A percentile compares a stretch with the other conserved stretches of the same genome.
Conservation (phyloP, 2,797 vertebrate species). For the Arctocebus calabarensis region DNA sequence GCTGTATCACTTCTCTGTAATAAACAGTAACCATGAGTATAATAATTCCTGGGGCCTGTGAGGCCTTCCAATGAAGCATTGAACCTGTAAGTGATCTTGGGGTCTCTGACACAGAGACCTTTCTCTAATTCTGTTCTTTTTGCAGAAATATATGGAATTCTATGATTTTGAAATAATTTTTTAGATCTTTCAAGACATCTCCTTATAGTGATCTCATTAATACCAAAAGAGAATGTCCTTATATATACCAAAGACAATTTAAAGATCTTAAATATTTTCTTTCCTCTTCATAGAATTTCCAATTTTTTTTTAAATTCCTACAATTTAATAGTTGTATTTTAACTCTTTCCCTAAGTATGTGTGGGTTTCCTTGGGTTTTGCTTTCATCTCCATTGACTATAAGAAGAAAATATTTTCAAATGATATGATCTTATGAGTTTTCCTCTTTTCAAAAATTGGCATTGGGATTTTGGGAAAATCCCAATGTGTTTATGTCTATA, state of each 20-base stretch:
- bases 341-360: not conserved
- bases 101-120: too few relatives aligned
- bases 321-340: not conserved
- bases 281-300: not conserved
- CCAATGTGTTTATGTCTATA: not conserved
- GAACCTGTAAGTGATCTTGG: too few relatives aligned
- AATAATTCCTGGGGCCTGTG: too few relatives aligned
- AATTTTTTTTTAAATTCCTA: not conserved
- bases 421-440: not conserved
- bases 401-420: not conserved
- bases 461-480: not conserved
- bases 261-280: not conserved
- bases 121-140: too few relatives aligned
- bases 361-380: not conserved
- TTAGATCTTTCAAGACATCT: too few relatives aligned
- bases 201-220: not conserved
- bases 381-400: not conserved
- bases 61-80: too few relatives aligned
- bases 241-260: not conserved
- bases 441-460: not conserved
- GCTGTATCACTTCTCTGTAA: too few relatives aligned
- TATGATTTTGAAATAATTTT: too few relatives aligned
- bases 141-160: too few relatives aligned
- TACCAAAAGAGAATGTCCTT: not conserved
- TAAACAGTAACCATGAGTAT: too few relatives aligned